Percentiles rank a stretch among this genome's conserved stretches.
phyloP scores from a whole-genome alignment of 2,797 vertebrate species.

The Pampus argenteus region DNA sequence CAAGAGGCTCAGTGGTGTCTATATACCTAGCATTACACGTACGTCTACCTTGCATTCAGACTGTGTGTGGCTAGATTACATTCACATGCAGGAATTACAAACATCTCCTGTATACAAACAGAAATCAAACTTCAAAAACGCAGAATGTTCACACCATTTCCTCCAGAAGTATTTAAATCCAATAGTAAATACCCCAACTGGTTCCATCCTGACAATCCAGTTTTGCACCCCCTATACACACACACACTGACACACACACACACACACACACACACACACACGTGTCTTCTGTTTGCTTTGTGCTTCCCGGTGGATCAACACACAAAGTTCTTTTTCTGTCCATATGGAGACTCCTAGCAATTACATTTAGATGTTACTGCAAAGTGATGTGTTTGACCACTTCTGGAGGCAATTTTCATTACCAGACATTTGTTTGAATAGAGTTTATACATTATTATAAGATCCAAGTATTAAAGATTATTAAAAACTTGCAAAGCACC shows the following conservation, averaged over 20 bases:
- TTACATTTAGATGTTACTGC: background rate
- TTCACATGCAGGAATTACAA: constrained; percentile 2
- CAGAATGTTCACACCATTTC: background rate
- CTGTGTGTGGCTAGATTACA: background rate
- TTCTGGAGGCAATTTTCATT: background rate
- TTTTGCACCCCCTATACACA: too few relatives aligned
- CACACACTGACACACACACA: too few relatives aligned
- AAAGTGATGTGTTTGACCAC: background rate
- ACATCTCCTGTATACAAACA: background rate
- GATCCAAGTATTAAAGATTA: background rate
- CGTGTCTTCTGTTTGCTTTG: constrained; percentile 29
- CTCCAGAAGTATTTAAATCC: constrained; percentile 16
- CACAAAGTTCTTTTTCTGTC: constrained; percentile 12
- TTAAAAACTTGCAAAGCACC: background rate
- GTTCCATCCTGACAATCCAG: constrained; percentile 25
- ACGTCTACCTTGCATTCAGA: constrained; percentile 3
- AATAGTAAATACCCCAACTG: constrained; percentile 12
- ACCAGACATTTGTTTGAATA: background rate
- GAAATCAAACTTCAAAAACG: constrained; percentile 20
- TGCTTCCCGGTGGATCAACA: background rate
- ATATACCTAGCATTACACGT: background rate
- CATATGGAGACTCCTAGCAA: background rate
- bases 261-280: too few relatives aligned
- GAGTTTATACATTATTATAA: background rate
- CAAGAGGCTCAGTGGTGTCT: constrained; percentile 3